Percentiles rank a stretch among this genome's conserved stretches.
These are phyloP conservation scores for Paramisgurnus dabryanus DNA, from an alignment of 2,113 vertebrate species.

Conservation along the genomic window DNA sequence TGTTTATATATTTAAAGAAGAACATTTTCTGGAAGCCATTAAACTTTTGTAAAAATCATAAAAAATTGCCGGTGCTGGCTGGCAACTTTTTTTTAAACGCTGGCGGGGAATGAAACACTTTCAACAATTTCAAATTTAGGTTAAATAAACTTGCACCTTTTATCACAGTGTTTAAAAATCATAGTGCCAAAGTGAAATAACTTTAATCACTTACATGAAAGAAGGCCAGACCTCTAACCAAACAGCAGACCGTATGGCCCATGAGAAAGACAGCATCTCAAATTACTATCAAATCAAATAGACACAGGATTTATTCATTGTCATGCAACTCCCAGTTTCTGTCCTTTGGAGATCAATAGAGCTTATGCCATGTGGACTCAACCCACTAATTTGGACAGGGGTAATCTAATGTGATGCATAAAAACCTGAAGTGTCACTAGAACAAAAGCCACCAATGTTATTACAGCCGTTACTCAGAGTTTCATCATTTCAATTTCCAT, in stretches of 20 bases:
- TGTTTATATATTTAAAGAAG: too few relatives aligned
- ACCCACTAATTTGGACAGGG: conserved; percentile 15
- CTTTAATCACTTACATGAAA: conserved; percentile 44
- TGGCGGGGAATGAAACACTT: too few relatives aligned
- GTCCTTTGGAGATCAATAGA: conserved; percentile 33
- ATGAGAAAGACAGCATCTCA: conserved; percentile 37
- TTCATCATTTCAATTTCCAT: conserved; percentile 24
- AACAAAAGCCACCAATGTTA: conserved; percentile 20
- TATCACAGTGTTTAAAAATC: too few relatives aligned
- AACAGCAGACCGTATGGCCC: conserved; percentile 3
- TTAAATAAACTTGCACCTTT: not conserved
- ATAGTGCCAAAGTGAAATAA: not conserved
- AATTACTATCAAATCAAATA: conserved; percentile 40
- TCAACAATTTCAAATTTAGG: too few relatives aligned
- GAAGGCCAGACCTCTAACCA: conserved; percentile 20
- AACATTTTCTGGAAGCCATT: too few relatives aligned
- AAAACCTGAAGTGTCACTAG: conserved; percentile 16
- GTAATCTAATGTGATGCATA: conserved; percentile 15
- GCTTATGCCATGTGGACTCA: conserved; percentile 24
- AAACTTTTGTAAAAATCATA: too few relatives aligned
- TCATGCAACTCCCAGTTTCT: not conserved
- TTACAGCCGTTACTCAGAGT: not conserved
- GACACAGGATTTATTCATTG: conserved; percentile 30
- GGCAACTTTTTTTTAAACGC: too few relatives aligned
- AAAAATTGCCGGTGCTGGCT: too few relatives aligned